These are phyloP conservation scores for Hafferia zeledoni DNA, from an alignment of 2,797 vertebrate genomes.

Conservation along the genomic window DNA sequence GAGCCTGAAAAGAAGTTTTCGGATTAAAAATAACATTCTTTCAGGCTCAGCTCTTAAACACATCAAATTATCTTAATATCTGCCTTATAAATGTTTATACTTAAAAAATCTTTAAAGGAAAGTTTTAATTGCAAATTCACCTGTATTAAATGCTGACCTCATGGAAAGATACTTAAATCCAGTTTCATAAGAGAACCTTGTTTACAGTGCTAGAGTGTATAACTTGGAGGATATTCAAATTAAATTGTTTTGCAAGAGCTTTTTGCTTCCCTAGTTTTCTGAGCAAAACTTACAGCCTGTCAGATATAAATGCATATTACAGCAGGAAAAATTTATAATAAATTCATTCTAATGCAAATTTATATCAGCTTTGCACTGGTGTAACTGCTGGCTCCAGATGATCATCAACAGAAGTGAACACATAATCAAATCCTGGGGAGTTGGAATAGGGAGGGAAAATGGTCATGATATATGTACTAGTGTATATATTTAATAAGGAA, in stretches of 20 bases:
- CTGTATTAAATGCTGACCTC: neutral
- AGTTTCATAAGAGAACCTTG: neutral
- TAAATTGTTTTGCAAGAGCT: neutral
- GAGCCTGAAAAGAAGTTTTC: neutral
- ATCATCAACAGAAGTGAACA: neutral
- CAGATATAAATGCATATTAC: neutral
- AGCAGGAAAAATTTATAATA: neutral
- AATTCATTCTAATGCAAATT: neutral
- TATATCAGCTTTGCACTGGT: neutral
- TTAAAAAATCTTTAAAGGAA: neutral
- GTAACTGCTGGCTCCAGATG: neutral
- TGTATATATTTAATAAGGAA: neutral
- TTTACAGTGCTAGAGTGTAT: neutral
- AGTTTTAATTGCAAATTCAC: neutral
- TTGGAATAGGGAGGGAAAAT: neutral
- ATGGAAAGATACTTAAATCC: neutral
- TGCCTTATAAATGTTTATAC: slow-evolving; percentile 35
- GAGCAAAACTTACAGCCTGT: neutral
- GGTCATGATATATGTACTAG: neutral
- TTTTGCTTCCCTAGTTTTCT: neutral
- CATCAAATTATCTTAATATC: neutral
- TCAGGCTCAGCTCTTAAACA: neutral
- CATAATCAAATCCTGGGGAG: neutral
- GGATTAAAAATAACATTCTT: neutral
- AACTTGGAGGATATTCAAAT: slow-evolving; percentile 42